Evolutionary conservation across 2,113 vertebrate species (phyloP), one percentile per base, ranked within the genome.

Genomic region (Rattus rattus): DNA sequence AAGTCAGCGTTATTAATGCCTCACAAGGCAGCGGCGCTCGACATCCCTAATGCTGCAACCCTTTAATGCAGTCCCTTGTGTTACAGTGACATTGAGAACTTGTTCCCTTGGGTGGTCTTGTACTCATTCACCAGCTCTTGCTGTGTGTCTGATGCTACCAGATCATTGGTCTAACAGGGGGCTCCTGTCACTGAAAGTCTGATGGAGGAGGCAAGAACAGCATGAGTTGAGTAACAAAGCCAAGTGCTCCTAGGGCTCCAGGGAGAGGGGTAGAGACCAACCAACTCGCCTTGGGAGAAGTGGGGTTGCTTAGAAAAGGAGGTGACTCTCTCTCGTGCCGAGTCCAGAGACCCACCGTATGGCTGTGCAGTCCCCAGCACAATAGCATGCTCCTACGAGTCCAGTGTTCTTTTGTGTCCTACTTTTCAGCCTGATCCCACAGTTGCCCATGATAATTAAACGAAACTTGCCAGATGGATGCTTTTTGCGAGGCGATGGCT

Each of bases 401-500:
- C 90, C 30, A 65, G 92, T 95, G 65, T 43, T 94, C 89, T 84
- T 94, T 86, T 70, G 24, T 97, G 98, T 88, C 98, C 98, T 97
- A 98, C 96, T 98, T 98, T 97, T 83, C 96, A 92, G 95, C 94
- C 73, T 47, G 4, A 80, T 96, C 95, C 94, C 96, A 97, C 96
- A 95, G 98, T 97, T 97, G 98, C 96, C 97, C 70, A 17, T 95
- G 97, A 96, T 98, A 98, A 98, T 98, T 98, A 98, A 97, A 96
- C 94, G 97, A 97, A 97, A 96, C 92, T 94, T 96, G 97, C 97
- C 98, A 98, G 98, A 98, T 98, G 98, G 98, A 97, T 95, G 92
- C 97, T 94, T 97, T 43, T 96, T 1, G 13, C 95, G 90, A 97
- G 96, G 96, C 3, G 88, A 83, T 92, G 77, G 96, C 92, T 97